Evolutionary conservation across 92 coral and sea anemone genomes (phyloP).

Genomic region (Epizoanthus ramosus): DNA sequence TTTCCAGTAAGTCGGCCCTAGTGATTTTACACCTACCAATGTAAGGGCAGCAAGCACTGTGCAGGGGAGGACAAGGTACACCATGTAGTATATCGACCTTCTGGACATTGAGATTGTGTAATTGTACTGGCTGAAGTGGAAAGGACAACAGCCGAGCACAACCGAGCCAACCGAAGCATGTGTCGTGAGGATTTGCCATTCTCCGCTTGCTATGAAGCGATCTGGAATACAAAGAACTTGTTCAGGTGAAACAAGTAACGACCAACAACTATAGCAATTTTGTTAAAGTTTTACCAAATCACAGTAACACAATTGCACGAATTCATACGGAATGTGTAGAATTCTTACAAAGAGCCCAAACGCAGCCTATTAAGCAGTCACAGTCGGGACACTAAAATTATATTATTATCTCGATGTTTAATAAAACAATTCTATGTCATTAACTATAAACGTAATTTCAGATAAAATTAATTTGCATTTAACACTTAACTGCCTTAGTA

Average conservation of each 20-base stretch:
- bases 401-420: no score
- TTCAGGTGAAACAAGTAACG: background rate
- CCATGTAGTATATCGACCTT: conserved; percentile 66
- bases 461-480: no score
- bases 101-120: conserved; percentile 64
- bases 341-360: no score
- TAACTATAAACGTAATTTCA: no score
- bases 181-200: conserved; percentile 64
- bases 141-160: conserved; percentile 59
- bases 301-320: no score
- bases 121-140: conserved; percentile 70
- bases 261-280: background rate
- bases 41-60: conserved; percentile 63
- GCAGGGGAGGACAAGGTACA: conserved; percentile 84
- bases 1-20: no score
- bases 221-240: conserved; percentile 24
- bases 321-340: no score
- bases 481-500: no score
- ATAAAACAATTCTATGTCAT: no score
- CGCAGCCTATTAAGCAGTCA: no score
- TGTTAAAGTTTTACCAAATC: no score
- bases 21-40: conserved; percentile 28
- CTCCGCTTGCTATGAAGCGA: conserved; percentile 75
- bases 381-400: no score
- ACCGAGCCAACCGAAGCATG: conserved; percentile 18